Evolutionary conservation across 2,113 vertebrate genomes (phyloP), one percentile per base, ranked within the genome.

Genomic region (Gnathonemus longibarbis): DNA sequence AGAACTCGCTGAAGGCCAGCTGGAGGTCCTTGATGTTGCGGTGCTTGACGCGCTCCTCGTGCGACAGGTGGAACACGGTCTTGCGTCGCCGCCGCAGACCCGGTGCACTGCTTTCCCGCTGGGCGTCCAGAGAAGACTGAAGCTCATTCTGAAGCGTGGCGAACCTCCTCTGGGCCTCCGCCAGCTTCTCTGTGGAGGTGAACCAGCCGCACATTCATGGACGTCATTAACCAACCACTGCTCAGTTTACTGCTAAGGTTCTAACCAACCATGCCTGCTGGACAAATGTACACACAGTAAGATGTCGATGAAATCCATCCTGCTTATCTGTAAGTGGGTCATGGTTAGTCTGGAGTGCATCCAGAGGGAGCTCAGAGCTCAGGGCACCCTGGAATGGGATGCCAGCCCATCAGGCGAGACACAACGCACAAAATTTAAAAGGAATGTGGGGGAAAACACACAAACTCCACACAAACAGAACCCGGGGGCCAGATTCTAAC

Each of bases 1-100:
- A 99, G 98, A 99, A 99, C 97, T 99, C 98, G 56, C 98, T 99
- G 97, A 99, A 99, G 96, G 98, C 98, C 94, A 99, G 91, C 96
- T 99, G 98, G 95, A 99, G 97, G 94, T 99, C 98, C 96, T 97
- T 96, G 95, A 99, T 98, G 92, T 99, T 99, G 95, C 98, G 97
- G 88, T 99, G 97, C 89, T 99, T 97, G 93, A 98, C 98, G 77
- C 98, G 97, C 92, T 99, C 98, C 92, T 99, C 97, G 3, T 99
- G 97, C 87, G 97, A 99, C 93, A 98, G 96, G 92, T 97, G 97
- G 95, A 99, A 98, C 94, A 98, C 96, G 0, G 97, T 97, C 95
- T 97, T 99, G 92, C 95, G 94, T 90, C 97, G 97, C 49, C 96
- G 97, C 42, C 95, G 97, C 93, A 98, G 95, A 0, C 96, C 95